Conservation (phyloP, 2,113 vertebrate genomes). For the Hirundichthys speculiger region DNA sequence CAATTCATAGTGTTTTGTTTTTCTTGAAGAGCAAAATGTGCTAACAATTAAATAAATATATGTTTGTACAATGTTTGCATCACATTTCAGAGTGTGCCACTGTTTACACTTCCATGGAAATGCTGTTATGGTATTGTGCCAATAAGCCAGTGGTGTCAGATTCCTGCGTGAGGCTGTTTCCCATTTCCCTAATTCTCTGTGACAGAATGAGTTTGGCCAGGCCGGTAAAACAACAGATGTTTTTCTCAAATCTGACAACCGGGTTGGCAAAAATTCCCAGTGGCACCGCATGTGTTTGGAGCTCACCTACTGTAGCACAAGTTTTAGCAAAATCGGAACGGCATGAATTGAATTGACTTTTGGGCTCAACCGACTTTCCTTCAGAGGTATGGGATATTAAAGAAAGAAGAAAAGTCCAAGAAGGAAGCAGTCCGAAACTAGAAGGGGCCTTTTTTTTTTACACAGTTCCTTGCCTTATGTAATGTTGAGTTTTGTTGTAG, state of each 20-base stretch:
- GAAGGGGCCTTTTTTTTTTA: constrained; percentile 10
- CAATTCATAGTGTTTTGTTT: constrained; percentile 84
- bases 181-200: constrained; percentile 96
- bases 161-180: constrained; percentile 94
- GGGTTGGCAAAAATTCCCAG: constrained; percentile 91
- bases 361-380: constrained; percentile 79
- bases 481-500: too few species aligned
- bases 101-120: constrained; percentile 9
- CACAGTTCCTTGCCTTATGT: not conserved
- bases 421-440: constrained; percentile 7
- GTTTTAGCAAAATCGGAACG: constrained; percentile 88
- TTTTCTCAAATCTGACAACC: constrained; percentile 92
- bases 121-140: not conserved
- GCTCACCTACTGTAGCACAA: constrained; percentile 88
- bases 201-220: constrained; percentile 98
- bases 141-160: constrained; percentile 82
- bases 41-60: constrained; percentile 78
- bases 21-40: constrained; percentile 87
- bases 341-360: constrained; percentile 78
- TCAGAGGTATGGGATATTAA: constrained; percentile 83
- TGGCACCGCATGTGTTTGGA: constrained; percentile 92
- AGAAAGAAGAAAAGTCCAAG: constrained; percentile 17
- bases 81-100: not conserved
- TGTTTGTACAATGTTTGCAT: constrained; percentile 72
- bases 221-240: constrained; percentile 97